Conservation (phyloP, 2,888 invertebrate genomes). For the Drosophila neutralis region DNA sequence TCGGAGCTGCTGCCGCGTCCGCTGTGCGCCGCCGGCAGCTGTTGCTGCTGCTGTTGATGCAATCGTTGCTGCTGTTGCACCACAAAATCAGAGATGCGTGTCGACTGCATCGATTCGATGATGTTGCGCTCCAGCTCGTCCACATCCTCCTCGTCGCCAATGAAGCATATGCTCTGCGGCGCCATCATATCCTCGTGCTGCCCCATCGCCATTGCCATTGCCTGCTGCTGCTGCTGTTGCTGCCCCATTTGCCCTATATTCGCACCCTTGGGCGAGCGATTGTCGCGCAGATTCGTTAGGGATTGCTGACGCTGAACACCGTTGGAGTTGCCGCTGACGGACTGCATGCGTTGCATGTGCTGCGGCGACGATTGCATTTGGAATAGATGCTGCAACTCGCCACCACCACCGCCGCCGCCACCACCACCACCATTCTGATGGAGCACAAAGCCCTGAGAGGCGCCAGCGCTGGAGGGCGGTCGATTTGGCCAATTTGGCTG, state of each 20-base stretch:
- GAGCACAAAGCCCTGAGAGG: conserved; percentile 86
- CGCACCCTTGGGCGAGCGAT: conserved; percentile 68
- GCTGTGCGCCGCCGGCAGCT: conserved; percentile 71
- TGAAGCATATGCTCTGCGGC: conserved; percentile 96
- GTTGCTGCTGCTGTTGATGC: conserved; percentile 59
- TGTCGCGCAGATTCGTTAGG: conserved; percentile 78
- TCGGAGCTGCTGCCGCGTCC: conserved; percentile 88
- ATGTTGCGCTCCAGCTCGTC: conserved; percentile 84
- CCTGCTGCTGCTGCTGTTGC: conserved; percentile 10
- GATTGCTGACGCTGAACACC: conserved; percentile 80
- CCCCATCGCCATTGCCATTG: conserved; percentile 36
- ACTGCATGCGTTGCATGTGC: conserved; percentile 84
- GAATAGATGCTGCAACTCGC: conserved; percentile 85
- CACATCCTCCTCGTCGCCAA: conserved; percentile 89
- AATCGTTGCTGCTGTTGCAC: conserved; percentile 60
- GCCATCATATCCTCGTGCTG: conserved; percentile 94
- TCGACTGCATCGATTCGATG: conserved; percentile 81
- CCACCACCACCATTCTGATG: conserved; percentile 88
- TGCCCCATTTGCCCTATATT: conserved; percentile 44
- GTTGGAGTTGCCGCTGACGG: conserved; percentile 45
- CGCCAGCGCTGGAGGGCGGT: conserved; percentile 76
- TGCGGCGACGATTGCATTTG: conserved; percentile 88
- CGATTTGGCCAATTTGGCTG: conserved; percentile 74
- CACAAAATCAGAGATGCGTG: conserved; percentile 75
- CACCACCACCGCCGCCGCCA: conserved; percentile 87